Evolutionary conservation across 2,888 invertebrate genomes (phyloP).

Genomic region (Drosophila tripunctata): DNA sequence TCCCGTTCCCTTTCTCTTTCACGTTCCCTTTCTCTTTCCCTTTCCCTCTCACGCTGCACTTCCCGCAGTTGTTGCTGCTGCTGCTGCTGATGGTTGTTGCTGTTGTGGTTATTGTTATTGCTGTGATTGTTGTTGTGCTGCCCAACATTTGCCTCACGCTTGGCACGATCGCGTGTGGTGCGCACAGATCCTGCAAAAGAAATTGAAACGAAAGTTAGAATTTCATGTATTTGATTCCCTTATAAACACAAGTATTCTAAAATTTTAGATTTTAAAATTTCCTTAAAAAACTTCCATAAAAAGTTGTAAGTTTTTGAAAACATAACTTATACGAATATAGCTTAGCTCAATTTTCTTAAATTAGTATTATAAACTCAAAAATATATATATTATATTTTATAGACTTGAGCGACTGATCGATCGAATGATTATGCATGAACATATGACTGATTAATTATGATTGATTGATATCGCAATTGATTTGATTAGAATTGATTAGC

Average conservation of each 20-base stretch:
- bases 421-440: conserved; percentile 21
- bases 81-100: conserved; percentile 42
- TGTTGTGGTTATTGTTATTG: conserved; percentile 45
- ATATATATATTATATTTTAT: no score
- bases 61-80: conserved; percentile 46
- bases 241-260: no score
- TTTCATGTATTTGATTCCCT: no score
- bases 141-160: conserved; percentile 82
- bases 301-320: no score
- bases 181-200: conserved; percentile 79
- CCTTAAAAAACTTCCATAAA: no score
- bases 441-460: conserved; percentile 27
- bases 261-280: no score
- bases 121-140: conserved; percentile 70
- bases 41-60: conserved; percentile 11
- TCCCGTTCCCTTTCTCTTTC: conserved; percentile 23
- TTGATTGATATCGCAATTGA: conserved; percentile 21
- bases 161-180: conserved; percentile 84
- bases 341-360: background rate
- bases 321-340: no score
- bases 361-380: background rate
- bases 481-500: conserved; percentile 7
- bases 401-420: conserved; percentile 21
- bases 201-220: background rate
- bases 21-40: background rate